Evolutionary conservation across 2,797 vertebrate species (phyloP).

Genomic region (Microcaecilia unicolor): DNA sequence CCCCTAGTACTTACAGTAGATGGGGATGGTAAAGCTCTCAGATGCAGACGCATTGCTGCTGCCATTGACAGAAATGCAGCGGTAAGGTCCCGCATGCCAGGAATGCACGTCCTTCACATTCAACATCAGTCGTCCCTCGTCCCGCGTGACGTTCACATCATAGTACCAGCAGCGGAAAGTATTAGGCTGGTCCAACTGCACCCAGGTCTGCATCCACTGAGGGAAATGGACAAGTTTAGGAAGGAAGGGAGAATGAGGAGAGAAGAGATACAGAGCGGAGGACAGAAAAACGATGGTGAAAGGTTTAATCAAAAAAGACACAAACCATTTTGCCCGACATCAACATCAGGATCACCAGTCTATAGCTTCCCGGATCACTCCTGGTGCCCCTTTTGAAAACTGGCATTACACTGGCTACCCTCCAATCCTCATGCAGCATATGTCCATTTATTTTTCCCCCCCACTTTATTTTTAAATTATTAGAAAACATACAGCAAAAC

Average conservation of each 20-base stretch:
- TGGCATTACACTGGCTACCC: too few species aligned
- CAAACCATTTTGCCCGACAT: too few species aligned
- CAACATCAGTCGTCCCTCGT: constrained; percentile 28
- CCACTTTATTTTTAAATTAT: too few species aligned
- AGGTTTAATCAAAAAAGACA: too few species aligned
- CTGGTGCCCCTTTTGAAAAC: too few species aligned
- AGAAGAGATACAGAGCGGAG: too few species aligned
- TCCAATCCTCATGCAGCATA: too few species aligned
- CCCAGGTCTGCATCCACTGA: constrained; percentile 35
- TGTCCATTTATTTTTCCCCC: too few species aligned
- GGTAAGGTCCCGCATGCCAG: constrained; percentile 42
- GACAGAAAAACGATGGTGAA: not conserved
- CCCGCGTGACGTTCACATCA: constrained; percentile 14
- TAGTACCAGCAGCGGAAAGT: constrained; percentile 32
- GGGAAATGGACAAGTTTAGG: not conserved
- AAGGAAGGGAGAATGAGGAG: not conserved
- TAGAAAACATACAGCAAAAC: too few species aligned
- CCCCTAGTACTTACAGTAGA: constrained; percentile 62
- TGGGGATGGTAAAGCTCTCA: constrained; percentile 31
- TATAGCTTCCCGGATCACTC: too few species aligned
- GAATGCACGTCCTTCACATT: constrained; percentile 15
- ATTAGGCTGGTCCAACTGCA: constrained; percentile 17
- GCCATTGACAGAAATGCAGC: constrained; percentile 46
- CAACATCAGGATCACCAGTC: too few species aligned
- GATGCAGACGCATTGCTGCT: constrained; percentile 16